These are phyloP conservation scores for Scomber japonicus DNA, from an alignment of 2,113 vertebrate species.

Conservation along the genomic window DNA sequence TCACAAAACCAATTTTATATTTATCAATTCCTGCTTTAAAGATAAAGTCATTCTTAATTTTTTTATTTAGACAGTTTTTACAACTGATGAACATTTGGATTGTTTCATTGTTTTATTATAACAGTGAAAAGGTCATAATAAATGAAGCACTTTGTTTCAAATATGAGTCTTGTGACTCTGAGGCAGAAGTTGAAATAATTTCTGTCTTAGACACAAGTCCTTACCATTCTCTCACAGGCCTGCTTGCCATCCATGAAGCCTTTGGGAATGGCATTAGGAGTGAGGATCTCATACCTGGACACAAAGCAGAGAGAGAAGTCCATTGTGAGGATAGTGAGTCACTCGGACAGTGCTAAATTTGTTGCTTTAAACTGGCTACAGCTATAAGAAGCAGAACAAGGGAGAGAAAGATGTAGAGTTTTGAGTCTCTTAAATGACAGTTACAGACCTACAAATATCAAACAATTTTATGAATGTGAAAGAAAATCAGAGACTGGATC, in stretches of 20 bases:
- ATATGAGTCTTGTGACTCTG: background rate
- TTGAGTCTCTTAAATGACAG: background rate
- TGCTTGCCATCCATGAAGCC: conserved; percentile 99
- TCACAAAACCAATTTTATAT: too few species aligned
- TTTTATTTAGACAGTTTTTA: background rate
- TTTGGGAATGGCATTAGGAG: conserved; percentile 97
- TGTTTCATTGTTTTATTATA: background rate
- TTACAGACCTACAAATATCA: background rate
- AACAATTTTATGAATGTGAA: background rate
- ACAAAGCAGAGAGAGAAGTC: conserved; percentile 9
- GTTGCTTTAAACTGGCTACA: background rate
- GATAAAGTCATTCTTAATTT: background rate
- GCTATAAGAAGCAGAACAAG: background rate
- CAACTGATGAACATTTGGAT: background rate
- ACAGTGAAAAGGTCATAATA: background rate
- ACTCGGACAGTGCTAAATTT: background rate
- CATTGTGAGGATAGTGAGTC: background rate
- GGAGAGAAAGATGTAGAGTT: background rate
- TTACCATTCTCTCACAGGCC: conserved; percentile 97
- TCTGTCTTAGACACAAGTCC: conserved; percentile 18
- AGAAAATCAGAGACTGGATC: background rate
- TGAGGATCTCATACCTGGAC: conserved; percentile 96
- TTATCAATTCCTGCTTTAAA: too few species aligned
- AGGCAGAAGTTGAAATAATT: background rate
- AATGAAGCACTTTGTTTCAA: background rate